phyloP scores from a whole-genome alignment of 2,888 invertebrate genomes.

The Priocnemis perturbator region DNA sequence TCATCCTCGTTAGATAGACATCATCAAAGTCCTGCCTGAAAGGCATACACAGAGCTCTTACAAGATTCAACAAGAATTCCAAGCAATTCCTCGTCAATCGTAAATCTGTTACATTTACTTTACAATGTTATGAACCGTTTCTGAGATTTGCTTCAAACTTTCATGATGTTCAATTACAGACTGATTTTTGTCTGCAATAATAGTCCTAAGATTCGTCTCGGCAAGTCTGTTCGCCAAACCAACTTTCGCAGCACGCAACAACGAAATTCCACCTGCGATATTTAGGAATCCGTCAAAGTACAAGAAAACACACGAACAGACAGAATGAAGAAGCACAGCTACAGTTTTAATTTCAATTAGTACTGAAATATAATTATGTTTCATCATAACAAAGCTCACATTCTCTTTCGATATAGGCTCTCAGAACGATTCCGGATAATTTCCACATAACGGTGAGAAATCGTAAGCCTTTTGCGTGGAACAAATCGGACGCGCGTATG shows the following conservation, averaged over 20 bases:
- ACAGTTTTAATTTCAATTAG: no score
- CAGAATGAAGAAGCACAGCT: conserved; percentile 7
- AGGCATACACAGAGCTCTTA: conserved; percentile 10
- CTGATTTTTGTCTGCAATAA: no score
- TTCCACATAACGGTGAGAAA: conserved; percentile 69
- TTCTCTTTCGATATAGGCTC: conserved; percentile 56
- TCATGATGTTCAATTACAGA: conserved; percentile 5
- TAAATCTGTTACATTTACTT: conserved; percentile 23
- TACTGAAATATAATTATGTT: no score
- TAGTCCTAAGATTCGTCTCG: no score
- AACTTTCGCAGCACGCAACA: not conserved
- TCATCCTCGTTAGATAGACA: conserved; percentile 44
- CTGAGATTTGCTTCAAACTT: conserved; percentile 27
- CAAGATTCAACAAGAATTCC: no score
- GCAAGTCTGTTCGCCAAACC: not conserved
- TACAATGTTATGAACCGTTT: conserved; percentile 20
- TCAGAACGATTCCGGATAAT: conserved; percentile 64
- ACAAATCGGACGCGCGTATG: conserved; percentile 65
- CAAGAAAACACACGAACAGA: not conserved
- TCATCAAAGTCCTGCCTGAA: conserved; percentile 52
- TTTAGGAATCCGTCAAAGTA: not conserved
- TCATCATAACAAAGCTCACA: conserved; percentile 54
- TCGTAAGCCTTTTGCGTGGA: conserved; percentile 68
- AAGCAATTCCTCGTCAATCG: conserved; percentile 7
- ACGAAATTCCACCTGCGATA: not conserved